phyloP scores from a whole-genome alignment of 2,797 vertebrate species.

The Mallotus villosus region DNA sequence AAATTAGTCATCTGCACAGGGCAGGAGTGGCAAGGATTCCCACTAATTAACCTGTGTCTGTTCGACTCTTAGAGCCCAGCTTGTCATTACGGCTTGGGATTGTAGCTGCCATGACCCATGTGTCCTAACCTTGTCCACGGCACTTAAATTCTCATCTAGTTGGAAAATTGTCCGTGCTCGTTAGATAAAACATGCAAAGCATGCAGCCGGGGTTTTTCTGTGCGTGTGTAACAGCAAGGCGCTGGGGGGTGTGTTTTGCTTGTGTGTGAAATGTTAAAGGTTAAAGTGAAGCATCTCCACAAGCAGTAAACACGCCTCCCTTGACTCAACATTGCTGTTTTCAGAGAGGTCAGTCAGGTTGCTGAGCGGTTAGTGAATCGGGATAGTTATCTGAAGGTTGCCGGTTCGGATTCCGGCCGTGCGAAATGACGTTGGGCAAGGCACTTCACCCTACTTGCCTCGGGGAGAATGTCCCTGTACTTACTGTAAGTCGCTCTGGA shows the following conservation, averaged over 20 bases:
- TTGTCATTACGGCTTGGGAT: constrained; percentile 53
- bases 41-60: constrained; percentile 72
- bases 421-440: too few relatives aligned
- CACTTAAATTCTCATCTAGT: constrained; percentile 62
- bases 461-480: too few relatives aligned
- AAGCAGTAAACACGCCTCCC: background rate
- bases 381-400: too few relatives aligned
- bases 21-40: constrained; percentile 60
- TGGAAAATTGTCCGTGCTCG: constrained; percentile 45
- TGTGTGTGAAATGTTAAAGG: background rate
- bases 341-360: too few relatives aligned
- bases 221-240: background rate
- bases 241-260: background rate
- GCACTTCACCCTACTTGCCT: too few relatives aligned
- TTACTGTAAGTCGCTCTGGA: too few relatives aligned
- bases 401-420: too few relatives aligned
- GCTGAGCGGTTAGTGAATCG: too few relatives aligned
- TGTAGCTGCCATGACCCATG: constrained; percentile 50
- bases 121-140: constrained; percentile 63
- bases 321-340: constrained; percentile 1
- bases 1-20: constrained; percentile 62
- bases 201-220: constrained; percentile 9
- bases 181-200: constrained; percentile 43
- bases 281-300: background rate
- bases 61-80: constrained; percentile 50